A percentile compares a stretch with the other conserved stretches of the same genome.
These are phyloP conservation scores for Alsophila aescularia DNA, from an alignment of 2,888 invertebrate genomes.

Conservation along the genomic window DNA sequence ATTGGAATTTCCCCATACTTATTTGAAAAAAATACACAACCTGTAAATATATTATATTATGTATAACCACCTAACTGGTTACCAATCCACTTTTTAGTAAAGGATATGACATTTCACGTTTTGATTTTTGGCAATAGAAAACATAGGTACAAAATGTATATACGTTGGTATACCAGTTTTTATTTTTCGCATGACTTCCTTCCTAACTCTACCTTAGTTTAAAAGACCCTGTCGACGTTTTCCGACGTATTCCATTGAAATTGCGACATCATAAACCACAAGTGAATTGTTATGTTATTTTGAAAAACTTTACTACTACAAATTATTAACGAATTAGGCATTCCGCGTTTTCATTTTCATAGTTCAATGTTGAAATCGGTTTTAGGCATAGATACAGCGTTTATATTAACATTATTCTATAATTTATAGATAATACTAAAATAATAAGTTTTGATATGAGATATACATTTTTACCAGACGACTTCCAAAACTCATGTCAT, in stretches of 20 bases:
- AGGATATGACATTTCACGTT: conserved; percentile 14
- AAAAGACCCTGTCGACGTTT: conserved; percentile 78
- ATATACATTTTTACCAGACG: conserved; percentile 45
- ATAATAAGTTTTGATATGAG: conserved; percentile 64
- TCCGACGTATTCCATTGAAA: conserved; percentile 36
- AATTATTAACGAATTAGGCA: conserved; percentile 29
- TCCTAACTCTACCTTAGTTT: conserved; percentile 80
- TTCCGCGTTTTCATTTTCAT: conserved; percentile 24
- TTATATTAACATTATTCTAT: conserved; percentile 44
- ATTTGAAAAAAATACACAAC: too few relatives aligned
- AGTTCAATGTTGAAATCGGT: conserved; percentile 32
- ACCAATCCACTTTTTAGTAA: conserved; percentile 37
- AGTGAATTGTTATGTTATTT: conserved; percentile 12
- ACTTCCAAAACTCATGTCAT: conserved; percentile 35
- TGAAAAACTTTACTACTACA: conserved; percentile 26
- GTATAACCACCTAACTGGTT: neutral
- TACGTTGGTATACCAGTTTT: conserved; percentile 27
- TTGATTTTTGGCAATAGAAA: conserved; percentile 10
- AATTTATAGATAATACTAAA: conserved; percentile 54
- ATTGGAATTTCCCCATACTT: too few relatives aligned
- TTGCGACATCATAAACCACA: conserved; percentile 46
- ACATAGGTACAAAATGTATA: conserved; percentile 8
- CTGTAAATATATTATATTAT: neutral
- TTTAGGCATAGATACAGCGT: conserved; percentile 41
- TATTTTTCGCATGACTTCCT: conserved; percentile 50